Evolutionary conservation across 1,140 invertebrate genomes (phyloP).

Genomic region (Tetramorium alpestre): DNA sequence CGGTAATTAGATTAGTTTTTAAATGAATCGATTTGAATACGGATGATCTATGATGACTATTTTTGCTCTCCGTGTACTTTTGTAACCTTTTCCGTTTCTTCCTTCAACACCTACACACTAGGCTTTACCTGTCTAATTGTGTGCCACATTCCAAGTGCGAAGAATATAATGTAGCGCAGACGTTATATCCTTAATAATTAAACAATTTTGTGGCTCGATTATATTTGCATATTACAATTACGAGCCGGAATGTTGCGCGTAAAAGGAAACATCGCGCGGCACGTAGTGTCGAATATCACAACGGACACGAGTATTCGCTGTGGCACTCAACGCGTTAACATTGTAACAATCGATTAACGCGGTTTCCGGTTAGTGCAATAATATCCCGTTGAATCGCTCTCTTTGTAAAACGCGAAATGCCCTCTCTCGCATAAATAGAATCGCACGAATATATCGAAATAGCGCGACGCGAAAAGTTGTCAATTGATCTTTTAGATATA

Average conservation of each 20-base stretch:
- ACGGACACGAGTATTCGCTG: conserved; percentile 14
- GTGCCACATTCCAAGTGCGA: not conserved
- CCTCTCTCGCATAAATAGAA: not conserved
- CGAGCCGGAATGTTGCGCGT: not conserved
- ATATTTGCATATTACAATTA: conserved; percentile 22
- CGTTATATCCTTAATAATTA: not conserved
- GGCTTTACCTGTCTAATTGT: not conserved
- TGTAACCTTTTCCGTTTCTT: not conserved
- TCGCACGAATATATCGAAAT: not conserved
- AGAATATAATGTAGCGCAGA: not conserved
- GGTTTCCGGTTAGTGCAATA: conserved; percentile 41
- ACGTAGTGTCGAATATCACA: conserved; percentile 42
- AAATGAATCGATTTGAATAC: not conserved
- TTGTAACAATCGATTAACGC: conserved; percentile 54
- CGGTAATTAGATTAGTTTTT: not conserved
- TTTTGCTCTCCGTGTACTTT: not conserved
- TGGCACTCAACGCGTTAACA: conserved; percentile 40
- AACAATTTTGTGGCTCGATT: not conserved
- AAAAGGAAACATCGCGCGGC: conserved; percentile 30
- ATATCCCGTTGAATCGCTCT: conserved; percentile 36
- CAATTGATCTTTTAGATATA: not conserved
- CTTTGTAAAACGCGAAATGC: conserved; percentile 39
- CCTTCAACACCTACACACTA: no score
- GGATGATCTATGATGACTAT: not conserved
- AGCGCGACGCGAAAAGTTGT: not conserved